These are phyloP conservation scores for Notoglanidium macrostoma DNA, from an alignment of 2,797 vertebrate genomes.

Conservation along the genomic window DNA sequence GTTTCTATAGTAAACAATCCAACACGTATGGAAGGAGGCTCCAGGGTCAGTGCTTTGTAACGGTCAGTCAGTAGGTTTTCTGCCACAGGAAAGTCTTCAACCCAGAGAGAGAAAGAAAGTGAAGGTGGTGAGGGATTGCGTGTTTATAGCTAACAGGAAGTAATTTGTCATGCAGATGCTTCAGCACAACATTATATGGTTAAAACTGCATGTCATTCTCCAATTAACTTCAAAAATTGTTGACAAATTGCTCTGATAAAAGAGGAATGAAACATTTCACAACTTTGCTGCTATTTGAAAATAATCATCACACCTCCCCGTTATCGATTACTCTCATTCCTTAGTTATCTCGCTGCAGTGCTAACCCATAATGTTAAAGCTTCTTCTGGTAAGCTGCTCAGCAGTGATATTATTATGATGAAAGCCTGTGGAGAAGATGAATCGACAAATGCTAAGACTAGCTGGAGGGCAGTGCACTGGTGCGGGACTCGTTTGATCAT, in stretches of 20 bases:
- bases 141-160: neutral
- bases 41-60: neutral
- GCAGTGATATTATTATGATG: constrained; percentile 34
- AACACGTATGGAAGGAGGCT: neutral
- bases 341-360: neutral
- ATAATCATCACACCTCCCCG: neutral
- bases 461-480: constrained; percentile 51
- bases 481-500: constrained; percentile 48
- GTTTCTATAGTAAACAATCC: too few relatives aligned
- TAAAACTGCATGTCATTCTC: neutral
- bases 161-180: neutral
- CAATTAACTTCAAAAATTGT: neutral
- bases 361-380: neutral
- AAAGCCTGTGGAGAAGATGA: constrained; percentile 54
- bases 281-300: neutral
- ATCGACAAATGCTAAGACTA: constrained; percentile 53
- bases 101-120: neutral
- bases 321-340: neutral
- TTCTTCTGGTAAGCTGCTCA: constrained; percentile 7
- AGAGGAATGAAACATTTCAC: neutral
- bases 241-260: neutral
- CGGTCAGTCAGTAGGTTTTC: neutral
- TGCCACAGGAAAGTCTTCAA: neutral
- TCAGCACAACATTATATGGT: neutral
- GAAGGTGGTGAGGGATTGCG: neutral